phyloP scores from a whole-genome alignment of 92 coral and sea anemone genomes.

The Zoanthus solanderi region DNA sequence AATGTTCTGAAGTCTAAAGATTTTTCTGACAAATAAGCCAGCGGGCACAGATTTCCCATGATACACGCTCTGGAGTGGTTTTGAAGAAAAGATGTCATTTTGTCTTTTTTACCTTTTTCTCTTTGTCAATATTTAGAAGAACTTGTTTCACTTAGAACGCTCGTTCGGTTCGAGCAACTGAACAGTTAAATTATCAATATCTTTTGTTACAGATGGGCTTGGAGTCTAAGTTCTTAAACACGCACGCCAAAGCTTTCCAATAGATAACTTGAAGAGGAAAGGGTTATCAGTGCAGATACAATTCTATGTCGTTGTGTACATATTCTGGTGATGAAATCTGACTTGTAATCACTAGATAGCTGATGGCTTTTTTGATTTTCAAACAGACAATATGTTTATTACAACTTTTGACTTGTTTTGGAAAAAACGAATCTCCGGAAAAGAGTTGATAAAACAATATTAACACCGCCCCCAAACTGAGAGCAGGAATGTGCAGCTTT shows the following conservation, averaged over 20 bases:
- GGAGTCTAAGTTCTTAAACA: slow-evolving; percentile 78
- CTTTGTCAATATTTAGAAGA: background rate
- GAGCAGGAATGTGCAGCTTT: slow-evolving; percentile 54
- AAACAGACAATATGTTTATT: slow-evolving; percentile 84
- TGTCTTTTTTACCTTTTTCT: background rate
- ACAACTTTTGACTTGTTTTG: slow-evolving; percentile 70
- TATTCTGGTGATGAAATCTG: slow-evolving; percentile 86
- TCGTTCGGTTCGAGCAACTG: slow-evolving; percentile 42
- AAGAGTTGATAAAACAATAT: slow-evolving; percentile 7
- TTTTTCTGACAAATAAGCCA: slow-evolving; percentile 46
- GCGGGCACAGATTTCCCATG: slow-evolving; percentile 83
- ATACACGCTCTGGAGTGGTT: slow-evolving; percentile 68
- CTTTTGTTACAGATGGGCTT: slow-evolving; percentile 74
- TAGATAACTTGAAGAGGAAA: slow-evolving; percentile 80
- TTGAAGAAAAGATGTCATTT: slow-evolving; percentile 55
- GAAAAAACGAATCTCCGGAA: slow-evolving; percentile 68
- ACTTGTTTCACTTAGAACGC: slow-evolving; percentile 16
- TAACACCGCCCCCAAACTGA: slow-evolving; percentile 76
- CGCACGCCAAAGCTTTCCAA: slow-evolving; percentile 80
- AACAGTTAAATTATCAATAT: slow-evolving; percentile 66
- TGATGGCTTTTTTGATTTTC: slow-evolving; percentile 78
- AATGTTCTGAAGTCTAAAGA: slow-evolving; percentile 23
- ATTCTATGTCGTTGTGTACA: slow-evolving; percentile 87
- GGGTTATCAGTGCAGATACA: slow-evolving; percentile 88
- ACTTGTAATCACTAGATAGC: slow-evolving; percentile 83